Base-by-base conservation (phyloP, 2,797 vertebrate species). In the Dromococcyx pavoninus region DNA sequence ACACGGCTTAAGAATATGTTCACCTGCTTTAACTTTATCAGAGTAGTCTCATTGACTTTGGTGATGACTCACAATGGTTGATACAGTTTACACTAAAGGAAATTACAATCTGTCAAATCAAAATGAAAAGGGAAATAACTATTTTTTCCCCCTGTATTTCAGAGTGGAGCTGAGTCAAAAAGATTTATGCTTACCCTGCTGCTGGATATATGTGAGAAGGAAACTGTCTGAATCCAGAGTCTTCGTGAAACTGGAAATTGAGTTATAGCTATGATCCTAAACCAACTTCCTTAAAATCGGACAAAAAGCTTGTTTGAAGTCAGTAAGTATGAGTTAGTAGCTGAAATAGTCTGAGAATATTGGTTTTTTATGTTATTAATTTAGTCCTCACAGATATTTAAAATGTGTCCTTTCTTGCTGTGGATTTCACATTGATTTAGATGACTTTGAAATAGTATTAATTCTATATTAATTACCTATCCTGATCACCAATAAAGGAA, bases 161-260 rank as follows among this genome's bases (percentile, higher is more conserved):
- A 37, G 37, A 44, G 22, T 5, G 27, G 32, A 56, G 21, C 23
- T 44, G 25, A 64, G 30, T 44, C 35, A 56, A 25, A 54, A 48
- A 27, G 21, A 8, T 21, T 27, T 66, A 10, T 35, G 27, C 4
- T 4, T 33, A 12, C 37, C 48, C 11, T 81, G 28, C 65, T 77
- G 17, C 35, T 84, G 22, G 41, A 14, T 14, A 4, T 43, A 11
- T 0, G 0, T 51, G 27, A 41, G 24, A 11, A 39, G 25, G 22
- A 77, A 35, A 7, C 28, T 25, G 11, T 4, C 30, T 46, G 73
- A 61, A 93, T 5, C 17, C n/a, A 39, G 15, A 41, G 10, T 24
- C 23, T 35, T 46, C 69, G 28, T 72, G 33, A 15, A 81, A 41
- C 10, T 27, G 61, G 27, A 46, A 77, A 17, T 6, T 7, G 7